Conservation (phyloP, 2,113 vertebrate genomes). For the Nyctibius bracteatus region DNA sequence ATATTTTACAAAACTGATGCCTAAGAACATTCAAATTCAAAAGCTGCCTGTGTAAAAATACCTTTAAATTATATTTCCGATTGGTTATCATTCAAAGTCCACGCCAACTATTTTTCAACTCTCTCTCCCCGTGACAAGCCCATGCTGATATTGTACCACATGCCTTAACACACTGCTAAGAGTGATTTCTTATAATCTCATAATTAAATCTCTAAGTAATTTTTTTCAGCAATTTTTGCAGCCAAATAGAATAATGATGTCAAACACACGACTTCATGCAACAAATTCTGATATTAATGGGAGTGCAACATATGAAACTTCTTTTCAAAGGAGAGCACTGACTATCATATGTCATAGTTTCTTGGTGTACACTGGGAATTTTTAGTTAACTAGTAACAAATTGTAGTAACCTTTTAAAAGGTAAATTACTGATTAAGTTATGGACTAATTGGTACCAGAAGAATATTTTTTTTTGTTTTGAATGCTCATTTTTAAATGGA, state of each 20-base stretch:
- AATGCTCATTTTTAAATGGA: not conserved
- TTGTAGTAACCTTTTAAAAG: slow-evolving; percentile 25
- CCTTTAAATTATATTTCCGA: not conserved
- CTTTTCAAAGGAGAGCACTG: not conserved
- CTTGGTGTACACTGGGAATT: not conserved
- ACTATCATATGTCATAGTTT: not conserved
- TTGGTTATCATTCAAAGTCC: not conserved
- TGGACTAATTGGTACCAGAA: not conserved
- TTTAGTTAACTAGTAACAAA: slow-evolving; percentile 58
- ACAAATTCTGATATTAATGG: not conserved
- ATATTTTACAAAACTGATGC: not conserved
- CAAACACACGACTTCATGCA: not conserved
- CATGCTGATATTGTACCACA: slow-evolving; percentile 14
- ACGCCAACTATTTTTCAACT: not conserved
- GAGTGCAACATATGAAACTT: not conserved
- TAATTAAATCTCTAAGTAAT: slow-evolving; percentile 31
- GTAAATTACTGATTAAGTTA: slow-evolving; percentile 44
- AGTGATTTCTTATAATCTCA: slow-evolving; percentile 26
- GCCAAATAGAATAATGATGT: not conserved
- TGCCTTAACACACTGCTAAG: slow-evolving; percentile 12
- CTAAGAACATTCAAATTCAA: not conserved
- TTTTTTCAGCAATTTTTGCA: not conserved
- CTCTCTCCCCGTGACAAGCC: slow-evolving; percentile 1
- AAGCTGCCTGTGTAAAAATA: not conserved
- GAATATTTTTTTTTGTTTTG: not conserved